A percentile compares a stretch with the other conserved stretches of the same genome.
phyloP scores from a whole-genome alignment of 1,140 invertebrate genomes.

The Drosophila baimaii region DNA sequence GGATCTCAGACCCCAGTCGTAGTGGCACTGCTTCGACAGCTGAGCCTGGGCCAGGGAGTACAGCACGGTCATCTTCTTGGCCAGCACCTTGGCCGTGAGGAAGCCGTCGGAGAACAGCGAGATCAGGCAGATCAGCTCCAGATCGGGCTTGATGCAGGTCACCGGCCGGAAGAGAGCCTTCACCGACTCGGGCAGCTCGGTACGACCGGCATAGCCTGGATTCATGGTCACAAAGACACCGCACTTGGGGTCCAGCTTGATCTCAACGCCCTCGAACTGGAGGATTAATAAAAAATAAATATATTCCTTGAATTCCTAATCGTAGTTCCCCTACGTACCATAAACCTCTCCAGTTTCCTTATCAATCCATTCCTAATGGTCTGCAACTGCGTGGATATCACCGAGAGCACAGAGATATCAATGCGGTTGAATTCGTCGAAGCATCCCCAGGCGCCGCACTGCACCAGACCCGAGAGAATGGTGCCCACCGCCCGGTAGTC shows the following conservation, averaged over 20 bases:
- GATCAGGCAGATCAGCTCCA: slow-evolving; percentile 95
- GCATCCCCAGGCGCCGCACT: slow-evolving; percentile 93
- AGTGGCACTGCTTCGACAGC: slow-evolving; percentile 95
- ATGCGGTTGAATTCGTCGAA: slow-evolving; percentile 97
- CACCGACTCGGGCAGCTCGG: slow-evolving; percentile 95
- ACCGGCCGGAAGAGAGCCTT: slow-evolving; percentile 95
- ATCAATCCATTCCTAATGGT: slow-evolving; percentile 93
- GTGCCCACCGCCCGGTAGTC: slow-evolving; percentile 94
- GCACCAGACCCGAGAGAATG: slow-evolving; percentile 90
- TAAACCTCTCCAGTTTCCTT: slow-evolving; percentile 89
- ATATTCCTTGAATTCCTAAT: accelerated
- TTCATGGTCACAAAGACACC: slow-evolving; percentile 98
- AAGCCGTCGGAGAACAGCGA: slow-evolving; percentile 96
- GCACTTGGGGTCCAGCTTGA: slow-evolving; percentile 91
- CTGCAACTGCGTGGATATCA: slow-evolving; percentile 95
- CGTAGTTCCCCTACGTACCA: slow-evolving; percentile 85
- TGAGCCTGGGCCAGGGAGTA: slow-evolving; percentile 94
- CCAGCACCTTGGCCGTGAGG: slow-evolving; percentile 92
- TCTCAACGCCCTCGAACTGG: slow-evolving; percentile 94
- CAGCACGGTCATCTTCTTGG: slow-evolving; percentile 96
- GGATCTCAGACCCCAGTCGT: slow-evolving; percentile 96
- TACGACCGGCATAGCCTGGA: slow-evolving; percentile 94
- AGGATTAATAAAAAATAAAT: neutral
- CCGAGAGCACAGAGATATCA: slow-evolving; percentile 94
- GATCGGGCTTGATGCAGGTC: slow-evolving; percentile 94